Percentiles rank a stretch among this genome's conserved stretches.
Evolutionary conservation across 2,888 invertebrate genomes (phyloP).

Genomic region (Mythimna ferrago): DNA sequence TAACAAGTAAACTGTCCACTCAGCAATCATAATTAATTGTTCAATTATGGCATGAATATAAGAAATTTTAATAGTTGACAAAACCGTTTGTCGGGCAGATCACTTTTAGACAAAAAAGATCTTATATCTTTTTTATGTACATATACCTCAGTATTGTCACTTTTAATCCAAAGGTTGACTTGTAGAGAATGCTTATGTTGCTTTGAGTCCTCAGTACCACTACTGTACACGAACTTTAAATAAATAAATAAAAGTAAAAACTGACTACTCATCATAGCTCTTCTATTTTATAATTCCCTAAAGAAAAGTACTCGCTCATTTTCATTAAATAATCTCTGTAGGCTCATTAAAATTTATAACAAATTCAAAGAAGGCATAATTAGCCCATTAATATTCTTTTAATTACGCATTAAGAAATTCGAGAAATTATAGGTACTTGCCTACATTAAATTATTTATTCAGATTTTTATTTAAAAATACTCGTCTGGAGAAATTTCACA

Average conservation of each 20-base stretch:
- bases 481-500: neutral
- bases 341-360: constrained; percentile 46
- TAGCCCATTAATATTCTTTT: constrained; percentile 48
- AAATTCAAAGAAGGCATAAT: constrained; percentile 48
- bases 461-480: constrained; percentile 33
- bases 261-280: neutral
- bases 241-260: neutral
- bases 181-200: too few species aligned
- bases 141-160: too few species aligned
- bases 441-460: constrained; percentile 22
- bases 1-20: neutral
- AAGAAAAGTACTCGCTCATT: constrained; percentile 22
- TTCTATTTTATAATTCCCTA: constrained; percentile 3
- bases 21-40: neutral
- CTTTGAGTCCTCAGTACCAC: too few species aligned
- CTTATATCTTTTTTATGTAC: too few species aligned
- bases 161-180: too few species aligned
- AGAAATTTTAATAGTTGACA: neutral
- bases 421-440: constrained; percentile 10
- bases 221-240: too few species aligned
- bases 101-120: neutral
- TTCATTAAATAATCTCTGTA: constrained; percentile 37
- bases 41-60: neutral
- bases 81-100: too few species aligned
- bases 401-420: constrained; percentile 41